phyloP scores from a whole-genome alignment of 2,888 invertebrate genomes.

The Palloptera scutellata region DNA sequence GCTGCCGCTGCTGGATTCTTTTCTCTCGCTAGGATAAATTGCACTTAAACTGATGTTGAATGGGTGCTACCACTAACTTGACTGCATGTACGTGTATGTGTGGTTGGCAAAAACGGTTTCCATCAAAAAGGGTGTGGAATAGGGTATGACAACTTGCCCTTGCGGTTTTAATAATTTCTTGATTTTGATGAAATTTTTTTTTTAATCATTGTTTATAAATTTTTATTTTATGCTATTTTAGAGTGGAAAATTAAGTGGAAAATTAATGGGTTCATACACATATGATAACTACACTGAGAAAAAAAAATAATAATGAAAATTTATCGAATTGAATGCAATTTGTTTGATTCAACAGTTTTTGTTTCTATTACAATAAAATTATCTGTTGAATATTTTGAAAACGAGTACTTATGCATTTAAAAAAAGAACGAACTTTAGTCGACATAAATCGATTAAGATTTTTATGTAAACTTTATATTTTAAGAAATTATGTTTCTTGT shows the following conservation, averaged over 20 bases:
- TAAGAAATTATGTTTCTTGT: too few species aligned
- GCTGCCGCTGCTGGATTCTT: too few species aligned
- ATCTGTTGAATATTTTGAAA: too few species aligned
- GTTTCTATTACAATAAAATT: too few species aligned
- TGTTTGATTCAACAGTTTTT: too few species aligned
- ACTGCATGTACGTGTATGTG: background rate
- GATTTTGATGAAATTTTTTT: background rate
- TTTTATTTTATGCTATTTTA: constrained; percentile 23
- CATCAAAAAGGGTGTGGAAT: background rate
- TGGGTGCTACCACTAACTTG: background rate
- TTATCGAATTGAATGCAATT: too few species aligned
- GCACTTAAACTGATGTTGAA: constrained; percentile 8
- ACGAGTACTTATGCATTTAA: too few species aligned
- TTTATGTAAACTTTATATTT: too few species aligned
- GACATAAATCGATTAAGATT: too few species aligned
- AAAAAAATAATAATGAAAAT: too few species aligned
- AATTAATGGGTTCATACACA: constrained; percentile 23
- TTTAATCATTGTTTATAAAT: constrained; percentile 17
- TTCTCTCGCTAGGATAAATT: background rate
- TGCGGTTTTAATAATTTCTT: constrained; percentile 16
- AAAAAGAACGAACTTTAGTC: too few species aligned
- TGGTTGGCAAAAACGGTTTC: background rate
- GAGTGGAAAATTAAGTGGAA: constrained; percentile 28
- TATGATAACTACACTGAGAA: constrained; percentile 13
- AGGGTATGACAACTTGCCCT: constrained; percentile 10